Base-by-base conservation (phyloP, 2,113 vertebrate species). In the Caloenas nicobarica region DNA sequence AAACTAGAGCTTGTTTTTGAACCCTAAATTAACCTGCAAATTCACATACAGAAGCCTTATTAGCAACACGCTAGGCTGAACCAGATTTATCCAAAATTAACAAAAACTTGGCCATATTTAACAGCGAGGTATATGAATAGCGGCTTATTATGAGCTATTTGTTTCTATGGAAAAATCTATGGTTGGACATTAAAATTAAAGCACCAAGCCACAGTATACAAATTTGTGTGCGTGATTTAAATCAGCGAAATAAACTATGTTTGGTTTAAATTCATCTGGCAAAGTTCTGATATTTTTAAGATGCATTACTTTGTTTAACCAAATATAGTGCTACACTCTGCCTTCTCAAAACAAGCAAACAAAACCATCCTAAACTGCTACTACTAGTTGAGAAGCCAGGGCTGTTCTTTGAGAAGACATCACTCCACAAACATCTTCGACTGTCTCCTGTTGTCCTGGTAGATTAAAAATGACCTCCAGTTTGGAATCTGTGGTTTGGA, bases 241-340 rank as follows among this genome's bases (percentile, higher is more conserved):
- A 81, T 44, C 70, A 78, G 90, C n/a, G 87, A 96, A 95, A 97
- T 60, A 33, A 73, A 92, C 64, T 64, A 34, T 77, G 51, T 16
- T 86, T 94, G 61, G 36, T 86, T 96, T 94, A 80, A 81, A 46
- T 96, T 94, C 71, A 96, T 12, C 72, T 97, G 89, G 94, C 66
- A 84, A 79, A 92, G 92, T 91, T 95, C 88, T 57, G 86, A 94
- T 69, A 65, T 89, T 89, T 95, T 95, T 97, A 72, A 44, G 53
- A 91, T 68, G 61, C 50, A 57, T 82, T 60, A 23, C n/a, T 38
- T 76, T 28, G 28, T 68, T 68, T 86, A 80, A 83, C 56, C 81
- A 88, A 51, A 71, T 62, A 51, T 16, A 81, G 89, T 18, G 53
- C 23, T 48, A 16, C 5, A 40, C 6, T 66, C 71, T 36, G 48